Evolutionary conservation across 1,140 invertebrate genomes (phyloP).

Genomic region (Magallana ariakensis): DNA sequence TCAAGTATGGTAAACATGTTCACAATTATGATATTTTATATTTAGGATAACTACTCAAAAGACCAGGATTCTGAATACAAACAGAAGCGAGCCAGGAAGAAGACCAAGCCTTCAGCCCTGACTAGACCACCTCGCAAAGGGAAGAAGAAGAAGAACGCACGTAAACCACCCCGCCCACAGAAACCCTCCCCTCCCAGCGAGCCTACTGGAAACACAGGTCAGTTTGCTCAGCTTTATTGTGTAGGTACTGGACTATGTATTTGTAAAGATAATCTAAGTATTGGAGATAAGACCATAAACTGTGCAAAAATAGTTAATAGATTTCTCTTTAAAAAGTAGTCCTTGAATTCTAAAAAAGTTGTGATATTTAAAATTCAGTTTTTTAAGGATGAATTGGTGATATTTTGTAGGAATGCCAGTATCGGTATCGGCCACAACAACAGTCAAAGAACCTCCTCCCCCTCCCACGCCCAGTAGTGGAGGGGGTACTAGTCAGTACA

Average conservation of each 20-base stretch:
- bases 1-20: not conserved
- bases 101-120: conserved; percentile 86
- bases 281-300: too few relatives aligned
- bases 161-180: conserved; percentile 61
- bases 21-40: conserved; percentile 23
- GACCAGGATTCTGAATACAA: conserved; percentile 82
- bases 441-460: not conserved
- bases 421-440: not conserved
- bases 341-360: too few relatives aligned
- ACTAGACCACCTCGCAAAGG: conserved; percentile 85
- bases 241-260: too few relatives aligned
- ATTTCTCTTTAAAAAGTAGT: too few relatives aligned
- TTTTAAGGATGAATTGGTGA: too few relatives aligned
- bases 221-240: not conserved
- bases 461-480: not conserved
- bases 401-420: conserved; percentile 16
- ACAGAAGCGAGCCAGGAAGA: conserved; percentile 90
- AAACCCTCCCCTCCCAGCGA: conserved; percentile 53
- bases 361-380: too few relatives aligned
- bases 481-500: not conserved
- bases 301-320: too few relatives aligned
- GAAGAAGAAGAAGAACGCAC: conserved; percentile 85
- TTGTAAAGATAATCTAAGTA: too few relatives aligned
- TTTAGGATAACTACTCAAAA: conserved; percentile 88
- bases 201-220: conserved; percentile 46